Evolutionary conservation across 2,888 invertebrate genomes (phyloP).

Genomic region (Oithona nana): DNA sequence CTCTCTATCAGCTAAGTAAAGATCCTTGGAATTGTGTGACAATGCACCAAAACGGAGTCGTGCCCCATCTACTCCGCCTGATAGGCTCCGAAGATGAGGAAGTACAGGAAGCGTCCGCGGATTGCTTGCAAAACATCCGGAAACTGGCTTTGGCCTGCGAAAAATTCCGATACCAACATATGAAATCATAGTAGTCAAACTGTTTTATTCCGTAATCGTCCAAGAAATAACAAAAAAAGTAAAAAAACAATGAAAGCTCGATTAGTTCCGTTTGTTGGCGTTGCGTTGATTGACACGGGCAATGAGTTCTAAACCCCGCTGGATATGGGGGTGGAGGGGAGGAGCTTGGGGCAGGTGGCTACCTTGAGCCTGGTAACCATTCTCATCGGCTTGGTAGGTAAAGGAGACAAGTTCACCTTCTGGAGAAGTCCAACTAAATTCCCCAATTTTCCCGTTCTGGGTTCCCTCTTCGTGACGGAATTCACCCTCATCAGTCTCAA

Average conservation of each 20-base stretch:
- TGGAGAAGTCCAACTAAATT: not conserved
- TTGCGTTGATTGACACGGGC: not conserved
- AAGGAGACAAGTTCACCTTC: constrained; percentile 2
- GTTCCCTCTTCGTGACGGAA: not conserved
- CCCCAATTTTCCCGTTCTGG: not conserved
- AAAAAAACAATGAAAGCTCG: not conserved
- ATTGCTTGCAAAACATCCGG: constrained; percentile 16
- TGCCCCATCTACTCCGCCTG: constrained; percentile 27
- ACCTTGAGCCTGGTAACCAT: not conserved
- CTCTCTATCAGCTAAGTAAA: constrained; percentile 50
- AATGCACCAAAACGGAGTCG: constrained; percentile 57
- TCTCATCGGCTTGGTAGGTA: not conserved
- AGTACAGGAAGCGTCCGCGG: constrained; percentile 15
- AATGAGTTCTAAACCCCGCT: not conserved
- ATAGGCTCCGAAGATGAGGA: constrained; percentile 17
- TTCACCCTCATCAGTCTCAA: not conserved
- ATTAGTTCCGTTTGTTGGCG: not conserved
- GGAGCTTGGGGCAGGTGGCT: not conserved
- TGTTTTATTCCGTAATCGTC: not conserved
- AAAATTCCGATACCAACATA: constrained; percentile 29
- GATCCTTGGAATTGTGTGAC: constrained; percentile 78
- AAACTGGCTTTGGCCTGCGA: constrained; percentile 39
- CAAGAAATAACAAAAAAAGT: not conserved
- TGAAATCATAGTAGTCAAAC: not conserved
- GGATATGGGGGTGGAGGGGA: not conserved